Evolutionary conservation across 2,888 invertebrate species (phyloP), one percentile per base, ranked within the genome.

Genomic region (Synergus japonicus): DNA sequence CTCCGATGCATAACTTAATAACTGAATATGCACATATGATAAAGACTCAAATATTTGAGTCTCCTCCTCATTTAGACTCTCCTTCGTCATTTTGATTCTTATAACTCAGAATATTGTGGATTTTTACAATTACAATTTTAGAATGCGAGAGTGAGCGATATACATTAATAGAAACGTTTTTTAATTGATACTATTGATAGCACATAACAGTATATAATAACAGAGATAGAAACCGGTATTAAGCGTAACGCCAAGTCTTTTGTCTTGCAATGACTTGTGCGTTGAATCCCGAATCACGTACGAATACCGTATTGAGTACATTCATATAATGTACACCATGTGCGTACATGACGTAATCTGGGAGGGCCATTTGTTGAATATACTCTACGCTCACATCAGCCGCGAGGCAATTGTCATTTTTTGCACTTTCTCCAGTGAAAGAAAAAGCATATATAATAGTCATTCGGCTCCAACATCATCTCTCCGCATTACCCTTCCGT

Each of bases 401-500:
- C 76, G 78, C 80, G 79, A 84, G 84, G 81, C 83, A 86, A 86
- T 86, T 86, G 84, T 85, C 85, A 83, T 84, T 84, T 85, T 81
- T 84, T 84, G 64, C 82, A 87, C 86, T 88, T 88, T 88, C 86
- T 85, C 87, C 82, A 37, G 41, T 63, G 79, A 80, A 54, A 82
- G 80, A 85, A 49, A 81, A 81, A 81, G 78, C 46, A 73, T 54
- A 63, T 60, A 46, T 49, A 58, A 77, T 37, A 22, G 41, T 67
- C 49, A 64, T 78, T 78, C 43, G 12, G 66, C 78, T 60, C 29
- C 29, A 54, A 46, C 77, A 46, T 73, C 54, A 60, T 76, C 65
- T 37, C 63, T 60, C n/a, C 65, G 66, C 43, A 73, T 54, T 54
- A 73, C 37, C 54, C 54, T 54, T 54, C 73, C 73, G 43, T 63